phyloP scores from a whole-genome alignment of 2,888 invertebrate genomes.

The Calameuta filiformis region DNA sequence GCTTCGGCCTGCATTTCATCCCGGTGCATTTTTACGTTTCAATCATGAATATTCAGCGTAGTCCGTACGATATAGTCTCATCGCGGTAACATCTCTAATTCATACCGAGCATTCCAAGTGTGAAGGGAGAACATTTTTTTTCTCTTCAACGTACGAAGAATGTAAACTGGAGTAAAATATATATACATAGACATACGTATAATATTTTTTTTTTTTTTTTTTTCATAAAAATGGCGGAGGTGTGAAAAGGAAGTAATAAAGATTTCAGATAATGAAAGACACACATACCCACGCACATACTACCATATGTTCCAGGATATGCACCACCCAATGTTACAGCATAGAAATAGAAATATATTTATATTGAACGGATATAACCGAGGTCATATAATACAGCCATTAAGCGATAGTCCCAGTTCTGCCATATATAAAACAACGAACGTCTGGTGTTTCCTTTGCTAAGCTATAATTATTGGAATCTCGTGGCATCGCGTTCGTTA shows the following conservation, averaged over 20 bases:
- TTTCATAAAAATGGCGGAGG: too few relatives aligned
- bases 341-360: slow-evolving; percentile 19
- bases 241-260: not conserved
- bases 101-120: not conserved
- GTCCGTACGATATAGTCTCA: not conserved
- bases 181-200: not conserved
- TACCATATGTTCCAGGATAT: not conserved
- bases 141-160: not conserved
- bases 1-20: not conserved
- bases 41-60: not conserved
- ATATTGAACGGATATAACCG: slow-evolving; percentile 18
- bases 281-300: not conserved
- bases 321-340: not conserved
- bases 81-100: not conserved
- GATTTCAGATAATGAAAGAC: not conserved
- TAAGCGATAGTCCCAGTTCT: slow-evolving; percentile 3
- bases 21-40: not conserved
- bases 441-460: slow-evolving; percentile 15
- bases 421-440: slow-evolving; percentile 15
- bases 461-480: slow-evolving; percentile 18
- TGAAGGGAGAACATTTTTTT: not conserved
- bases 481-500: slow-evolving; percentile 13
- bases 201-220: too few relatives aligned
- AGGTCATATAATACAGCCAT: slow-evolving; percentile 16
- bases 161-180: not conserved